Base-by-base conservation (phyloP, 2,888 invertebrate genomes). In the Drosophila infuscata region DNA sequence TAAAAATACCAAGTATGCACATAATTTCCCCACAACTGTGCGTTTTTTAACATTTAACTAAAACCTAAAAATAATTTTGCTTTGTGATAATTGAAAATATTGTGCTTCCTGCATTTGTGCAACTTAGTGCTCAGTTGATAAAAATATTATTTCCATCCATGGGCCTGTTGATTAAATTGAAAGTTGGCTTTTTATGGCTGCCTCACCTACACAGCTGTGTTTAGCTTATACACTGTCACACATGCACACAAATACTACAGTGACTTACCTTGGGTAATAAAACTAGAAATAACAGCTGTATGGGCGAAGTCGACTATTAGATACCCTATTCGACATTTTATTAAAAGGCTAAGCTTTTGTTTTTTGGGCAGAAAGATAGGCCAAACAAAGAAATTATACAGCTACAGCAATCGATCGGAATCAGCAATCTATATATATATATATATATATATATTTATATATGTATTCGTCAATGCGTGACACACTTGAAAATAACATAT, bases 251-350 rank as follows among this genome's bases (percentile, higher is more conserved):
- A 32, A 53, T 41, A 41, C 36, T 3, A 12, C 15, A 53, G 49
- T 79, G 63, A 74, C 35, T 66, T 67, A 79, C 25, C 20, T 41
- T 15, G 32, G 43, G 25, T n/a, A 12, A 56, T 29, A 38, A n/a
- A 29, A 17, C n/a, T 12, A 29, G 7, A 29, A 38, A n/a, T n/a
- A 56, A 41, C 25, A 36, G 35, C n/a, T n/a, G 9, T 38, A 12
- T 38, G n/a, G 12, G 30, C 12, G 12, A n/a, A 29, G 12, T n/a
- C 29, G 38, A 30, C 12, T 56, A 12, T 5, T 29, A n/a, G 12
- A 4, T 8, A 29, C n/a, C 4, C 56, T 38, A 29, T 12, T n/a
- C 17, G 4, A 38, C n/a, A 38, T 15, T 11, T 17, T 36, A 36
- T 11, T 36, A 11, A 3, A 25, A 25, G 35, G 2, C 35, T 3